Base-by-base conservation (phyloP, 2,113 vertebrate species). In the Motacilla tschutschensis region DNA sequence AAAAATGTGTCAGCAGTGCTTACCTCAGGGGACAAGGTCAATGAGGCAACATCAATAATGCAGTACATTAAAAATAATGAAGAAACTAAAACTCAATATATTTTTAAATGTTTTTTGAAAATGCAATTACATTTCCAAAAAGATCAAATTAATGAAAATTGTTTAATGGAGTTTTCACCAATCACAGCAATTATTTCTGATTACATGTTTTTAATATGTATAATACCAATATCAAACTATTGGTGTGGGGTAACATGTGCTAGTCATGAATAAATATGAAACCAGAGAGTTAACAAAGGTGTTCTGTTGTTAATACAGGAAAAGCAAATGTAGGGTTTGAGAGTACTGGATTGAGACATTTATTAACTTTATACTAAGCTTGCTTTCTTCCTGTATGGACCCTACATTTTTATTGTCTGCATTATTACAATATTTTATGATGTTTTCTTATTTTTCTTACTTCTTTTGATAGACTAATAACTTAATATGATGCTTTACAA, bases 11-110 rank as follows among this genome's bases (percentile, higher is more conserved):
- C 84, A 77, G 59, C 72, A 63, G 82, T 83, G 75, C 64, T 66
- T 82, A 50, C 72, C 86, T 75, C 87, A 58, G 77, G 91, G 84
- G 84, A 90, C 51, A 90, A 62, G 40, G 92, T 83, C 84, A 79
- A 22, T 47, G 59, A 86, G 38, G 36, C 63, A 82, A 58, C 78
- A 90, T 92, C 62, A 94, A 82, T 91, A 83, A 87, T 76, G 41
- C 25, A 83, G 54, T 73, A 73, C 31, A 25, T 75, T 47, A 84
- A 79, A 36, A 85, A 86, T 48, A 91, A 83, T 65, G 18, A 87
- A 65, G 55, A 82, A 88, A 69, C n/a, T 76, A 57, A 72, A 90
- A 35, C 46, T 58, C 46, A 20, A 5, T 58, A 15, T 57, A 31
- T 50, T 69, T 46, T 86, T 86, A 54, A 36, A 54, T 53, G 5